Base-by-base conservation (phyloP, 2,888 invertebrate species). In the Parthenolecanium corni region DNA sequence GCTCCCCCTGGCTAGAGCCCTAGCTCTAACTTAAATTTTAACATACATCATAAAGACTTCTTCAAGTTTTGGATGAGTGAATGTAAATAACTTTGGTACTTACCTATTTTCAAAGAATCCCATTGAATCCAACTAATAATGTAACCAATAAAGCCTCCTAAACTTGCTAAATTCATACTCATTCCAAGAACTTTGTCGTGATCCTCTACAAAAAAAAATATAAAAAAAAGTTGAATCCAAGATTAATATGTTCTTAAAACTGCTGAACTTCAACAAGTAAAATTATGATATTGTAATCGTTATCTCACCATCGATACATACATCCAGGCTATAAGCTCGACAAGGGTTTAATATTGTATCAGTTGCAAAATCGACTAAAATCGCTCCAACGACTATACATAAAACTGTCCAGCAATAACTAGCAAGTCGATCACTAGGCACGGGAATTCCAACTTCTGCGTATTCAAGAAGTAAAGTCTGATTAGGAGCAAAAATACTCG, bases 261-360 rank as follows among this genome's bases (percentile, higher is more conserved):
- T n/a, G n/a, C n/a, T n/a, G n/a, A n/a, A n/a, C n/a, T n/a, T n/a
- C n/a, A n/a, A n/a, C n/a, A n/a, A n/a, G n/a, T n/a, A n/a, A n/a
- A n/a, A n/a, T n/a, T n/a, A n/a, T n/a, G n/a, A n/a, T n/a, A n/a
- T n/a, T n/a, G n/a, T n/a, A n/a, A n/a, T n/a, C n/a, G n/a, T 18
- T 18, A 14, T 20, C 31, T 36, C 71, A 83, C 86, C 89, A 74
- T 91, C 86, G 67, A 90, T 76, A 64, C 90, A 91, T 56, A 95
- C 89, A 72, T 96, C 96, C 40, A 96, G 79, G 0, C 96, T 80
- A 76, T 93, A 95, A 31, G 95, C 92, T 67, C 95, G 79, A 0
- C 93, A 84, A 0, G 96, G 95, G 71, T 93, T 93, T 74, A 96
- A 95, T 69, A 95, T 95, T 24, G 94, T 93, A 73, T 96, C 95